Evolutionary conservation across 2,888 invertebrate species (phyloP).

Genomic region (Melinaea menophilus): DNA sequence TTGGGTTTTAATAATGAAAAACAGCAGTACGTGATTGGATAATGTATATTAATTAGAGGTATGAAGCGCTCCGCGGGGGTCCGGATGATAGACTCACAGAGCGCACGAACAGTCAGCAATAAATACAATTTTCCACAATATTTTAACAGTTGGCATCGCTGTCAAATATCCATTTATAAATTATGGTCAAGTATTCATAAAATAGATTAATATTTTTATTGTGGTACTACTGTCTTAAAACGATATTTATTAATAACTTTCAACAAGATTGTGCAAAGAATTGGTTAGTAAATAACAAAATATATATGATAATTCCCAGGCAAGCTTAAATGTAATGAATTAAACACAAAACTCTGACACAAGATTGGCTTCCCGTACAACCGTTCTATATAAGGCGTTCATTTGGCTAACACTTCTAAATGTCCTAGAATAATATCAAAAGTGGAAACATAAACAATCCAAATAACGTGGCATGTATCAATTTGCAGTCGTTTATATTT

Average conservation of each 20-base stretch:
- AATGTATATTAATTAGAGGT: slow-evolving; percentile 15
- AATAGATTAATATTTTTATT: too few relatives aligned
- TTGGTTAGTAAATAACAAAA: too few relatives aligned
- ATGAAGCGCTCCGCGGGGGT: slow-evolving; percentile 10
- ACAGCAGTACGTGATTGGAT: slow-evolving; percentile 2
- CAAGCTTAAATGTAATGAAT: too few relatives aligned
- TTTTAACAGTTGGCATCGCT: background rate
- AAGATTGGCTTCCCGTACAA: too few relatives aligned
- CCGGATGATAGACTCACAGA: slow-evolving; percentile 1
- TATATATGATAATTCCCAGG: too few relatives aligned
- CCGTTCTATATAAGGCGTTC: background rate
- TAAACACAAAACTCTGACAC: too few relatives aligned
- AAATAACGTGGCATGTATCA: slow-evolving; percentile 28
- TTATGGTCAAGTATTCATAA: too few relatives aligned
- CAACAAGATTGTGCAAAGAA: too few relatives aligned
- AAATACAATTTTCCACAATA: slow-evolving; percentile 4
- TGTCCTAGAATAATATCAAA: slow-evolving; percentile 23
- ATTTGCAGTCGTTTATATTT: slow-evolving; percentile 29
- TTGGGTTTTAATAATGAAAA: background rate
- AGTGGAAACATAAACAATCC: slow-evolving; percentile 30
- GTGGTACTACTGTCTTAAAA: too few relatives aligned
- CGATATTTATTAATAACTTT: too few relatives aligned
- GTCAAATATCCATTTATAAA: background rate
- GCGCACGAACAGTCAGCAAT: background rate
- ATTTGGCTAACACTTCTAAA: slow-evolving; percentile 4